These are phyloP conservation scores for Plectrocnemia conspersa DNA, from an alignment of 1,140 invertebrate genomes.

Conservation along the genomic window DNA sequence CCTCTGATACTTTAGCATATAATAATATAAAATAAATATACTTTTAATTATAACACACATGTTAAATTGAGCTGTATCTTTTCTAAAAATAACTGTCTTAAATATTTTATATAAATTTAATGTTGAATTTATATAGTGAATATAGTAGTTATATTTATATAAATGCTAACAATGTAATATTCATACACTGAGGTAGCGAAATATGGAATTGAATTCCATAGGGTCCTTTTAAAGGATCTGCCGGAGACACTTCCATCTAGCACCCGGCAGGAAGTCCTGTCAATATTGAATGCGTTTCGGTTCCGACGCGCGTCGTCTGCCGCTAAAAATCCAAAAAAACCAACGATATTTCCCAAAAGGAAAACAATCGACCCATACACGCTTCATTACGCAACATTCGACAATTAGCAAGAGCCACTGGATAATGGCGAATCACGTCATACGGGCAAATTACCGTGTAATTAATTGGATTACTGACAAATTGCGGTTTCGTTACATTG, in stretches of 20 bases:
- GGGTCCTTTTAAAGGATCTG: conserved; percentile 7
- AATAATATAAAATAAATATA: too few species aligned
- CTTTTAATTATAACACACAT: too few species aligned
- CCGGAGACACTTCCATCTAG: conserved; percentile 15
- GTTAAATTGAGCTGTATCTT: too few species aligned
- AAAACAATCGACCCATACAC: not conserved
- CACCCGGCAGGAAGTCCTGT: conserved; percentile 5
- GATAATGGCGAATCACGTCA: conserved; percentile 3
- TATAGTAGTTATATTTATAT: too few species aligned
- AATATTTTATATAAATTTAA: too few species aligned
- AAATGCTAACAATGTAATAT: too few species aligned
- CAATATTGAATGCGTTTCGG: conserved; percentile 3
- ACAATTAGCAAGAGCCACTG: not conserved
- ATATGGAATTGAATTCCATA: too few species aligned
- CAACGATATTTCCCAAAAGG: not conserved
- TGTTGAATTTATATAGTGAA: too few species aligned
- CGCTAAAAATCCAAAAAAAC: not conserved
- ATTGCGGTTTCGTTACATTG: conserved; percentile 30
- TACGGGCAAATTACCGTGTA: conserved; percentile 34
- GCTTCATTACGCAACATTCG: not conserved
- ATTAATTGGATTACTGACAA: conserved; percentile 33
- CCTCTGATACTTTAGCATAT: too few species aligned
- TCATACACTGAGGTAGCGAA: too few species aligned
- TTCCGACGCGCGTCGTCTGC: conserved; percentile 6
- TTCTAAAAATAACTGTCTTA: too few species aligned